phyloP scores from a whole-genome alignment of 2,113 vertebrate species.

The Oceanodroma tethys region DNA sequence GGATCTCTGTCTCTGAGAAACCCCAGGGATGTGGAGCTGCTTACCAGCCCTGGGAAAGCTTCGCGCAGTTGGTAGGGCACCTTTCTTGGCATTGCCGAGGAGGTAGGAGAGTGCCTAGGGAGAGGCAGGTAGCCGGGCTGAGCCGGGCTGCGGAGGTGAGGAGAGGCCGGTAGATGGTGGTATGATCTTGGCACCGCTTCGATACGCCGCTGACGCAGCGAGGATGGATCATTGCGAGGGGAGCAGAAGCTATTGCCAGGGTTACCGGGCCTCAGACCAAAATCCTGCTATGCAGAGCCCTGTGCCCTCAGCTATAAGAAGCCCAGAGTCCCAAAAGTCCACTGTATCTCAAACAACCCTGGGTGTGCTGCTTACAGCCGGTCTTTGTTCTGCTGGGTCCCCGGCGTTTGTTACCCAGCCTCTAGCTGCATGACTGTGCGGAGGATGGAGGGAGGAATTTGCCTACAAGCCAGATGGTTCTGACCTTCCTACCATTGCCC shows the following conservation, averaged over 20 bases:
- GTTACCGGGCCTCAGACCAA: background rate
- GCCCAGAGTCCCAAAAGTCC: background rate
- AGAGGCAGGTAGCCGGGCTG: background rate
- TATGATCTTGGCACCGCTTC: background rate
- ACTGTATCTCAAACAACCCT: accelerated
- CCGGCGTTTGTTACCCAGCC: accelerated
- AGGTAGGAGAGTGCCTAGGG: accelerated
- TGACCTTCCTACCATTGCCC: background rate
- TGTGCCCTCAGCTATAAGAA: background rate
- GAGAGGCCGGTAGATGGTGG: background rate
- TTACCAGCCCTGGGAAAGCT: background rate
- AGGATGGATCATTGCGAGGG: accelerated
- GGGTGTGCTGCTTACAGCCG: background rate
- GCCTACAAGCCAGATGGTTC: background rate
- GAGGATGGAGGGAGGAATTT: background rate
- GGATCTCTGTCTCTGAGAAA: too few relatives aligned
- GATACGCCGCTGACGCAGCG: accelerated
- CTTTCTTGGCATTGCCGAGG: accelerated
- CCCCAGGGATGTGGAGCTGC: background rate
- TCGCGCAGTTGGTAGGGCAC: accelerated
- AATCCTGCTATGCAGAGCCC: background rate
- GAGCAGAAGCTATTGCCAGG: too few relatives aligned
- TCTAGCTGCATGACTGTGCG: accelerated
- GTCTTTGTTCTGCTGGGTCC: background rate
- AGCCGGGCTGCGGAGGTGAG: background rate